A percentile compares a stretch with the other conserved stretches of the same genome.
Evolutionary conservation across 2,113 vertebrate species (phyloP).

Genomic region (Mus musculus): DNA sequence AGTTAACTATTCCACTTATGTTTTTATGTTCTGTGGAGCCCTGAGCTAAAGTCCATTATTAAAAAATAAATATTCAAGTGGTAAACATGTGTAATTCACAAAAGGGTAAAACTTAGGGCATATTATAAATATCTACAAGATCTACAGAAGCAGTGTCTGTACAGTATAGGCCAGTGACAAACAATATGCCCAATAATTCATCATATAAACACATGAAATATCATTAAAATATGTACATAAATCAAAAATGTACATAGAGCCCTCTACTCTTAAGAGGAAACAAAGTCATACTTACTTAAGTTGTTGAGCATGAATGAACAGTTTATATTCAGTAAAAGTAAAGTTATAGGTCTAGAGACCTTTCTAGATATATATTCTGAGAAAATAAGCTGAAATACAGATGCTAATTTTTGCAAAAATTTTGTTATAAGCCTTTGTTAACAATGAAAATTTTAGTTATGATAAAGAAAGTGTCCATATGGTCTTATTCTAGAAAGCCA

Average conservation of each 20-base stretch:
- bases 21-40: not conserved
- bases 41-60: not conserved
- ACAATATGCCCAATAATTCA: not conserved
- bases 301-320: constrained; percentile 40
- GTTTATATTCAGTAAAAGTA: not conserved
- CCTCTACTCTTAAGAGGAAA: not conserved
- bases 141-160: not conserved
- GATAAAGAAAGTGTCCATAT: constrained; percentile 56
- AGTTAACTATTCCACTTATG: not conserved
- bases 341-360: not conserved
- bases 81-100: not conserved
- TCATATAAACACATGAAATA: not conserved
- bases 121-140: not conserved
- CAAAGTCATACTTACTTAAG: not conserved
- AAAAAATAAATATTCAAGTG: not conserved
- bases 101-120: not conserved
- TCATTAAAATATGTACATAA: not conserved
- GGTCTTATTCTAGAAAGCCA: constrained; percentile 28
- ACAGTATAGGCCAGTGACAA: not conserved
- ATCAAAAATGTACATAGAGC: not conserved
- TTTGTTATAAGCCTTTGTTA: constrained; percentile 41
- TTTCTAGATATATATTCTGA: constrained; percentile 6
- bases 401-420: constrained; percentile 60
- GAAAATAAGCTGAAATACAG: constrained; percentile 17
- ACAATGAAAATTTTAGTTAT: constrained; percentile 59